These are phyloP conservation scores for Crossaster papposus DNA, from an alignment of 53 echinoderm and acorn worm species.

Conservation along the genomic window DNA sequence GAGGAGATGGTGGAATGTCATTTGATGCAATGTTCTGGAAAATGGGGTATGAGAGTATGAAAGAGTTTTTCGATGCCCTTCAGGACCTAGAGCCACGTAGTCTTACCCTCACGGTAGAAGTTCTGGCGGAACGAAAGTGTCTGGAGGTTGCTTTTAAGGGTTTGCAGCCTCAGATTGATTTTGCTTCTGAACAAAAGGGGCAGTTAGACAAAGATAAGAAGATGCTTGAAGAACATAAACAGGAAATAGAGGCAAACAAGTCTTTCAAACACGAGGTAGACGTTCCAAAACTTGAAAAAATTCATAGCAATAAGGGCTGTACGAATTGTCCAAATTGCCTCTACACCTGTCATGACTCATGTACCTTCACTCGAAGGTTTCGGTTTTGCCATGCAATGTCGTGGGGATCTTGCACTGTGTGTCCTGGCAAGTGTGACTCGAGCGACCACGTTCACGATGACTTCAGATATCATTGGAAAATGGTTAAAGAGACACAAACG, in stretches of 20 bases:
- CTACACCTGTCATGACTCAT: slow-evolving; percentile 66
- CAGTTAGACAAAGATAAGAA: slow-evolving; percentile 45
- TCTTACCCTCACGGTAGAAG: slow-evolving; percentile 58
- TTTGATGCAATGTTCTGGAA: slow-evolving; percentile 40
- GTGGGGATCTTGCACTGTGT: slow-evolving; percentile 8
- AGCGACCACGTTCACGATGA: slow-evolving; percentile 58
- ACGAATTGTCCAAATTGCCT: slow-evolving; percentile 64
- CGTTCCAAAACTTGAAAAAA: not conserved
- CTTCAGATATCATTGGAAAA: slow-evolving; percentile 42
- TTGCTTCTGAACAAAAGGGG: slow-evolving; percentile 40
- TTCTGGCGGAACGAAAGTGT: slow-evolving; percentile 58
- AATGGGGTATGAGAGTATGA: slow-evolving; percentile 56
- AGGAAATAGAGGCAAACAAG: slow-evolving; percentile 44
- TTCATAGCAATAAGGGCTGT: slow-evolving; percentile 3
- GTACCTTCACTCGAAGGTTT: slow-evolving; percentile 24
- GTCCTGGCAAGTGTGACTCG: slow-evolving; percentile 60
- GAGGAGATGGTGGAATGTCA: not conserved
- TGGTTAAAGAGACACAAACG: slow-evolving; percentile 16
- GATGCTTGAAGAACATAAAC: slow-evolving; percentile 55
- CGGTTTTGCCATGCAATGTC: slow-evolving; percentile 16
- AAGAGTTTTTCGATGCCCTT: slow-evolving; percentile 43
- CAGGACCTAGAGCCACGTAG: slow-evolving; percentile 28
- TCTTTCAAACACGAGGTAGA: slow-evolving; percentile 47
- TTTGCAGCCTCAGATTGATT: slow-evolving; percentile 56
- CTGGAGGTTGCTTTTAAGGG: slow-evolving; percentile 53